Evolutionary conservation across 2,113 vertebrate genomes (phyloP).

Genomic region (Periophthalmus modestus): DNA sequence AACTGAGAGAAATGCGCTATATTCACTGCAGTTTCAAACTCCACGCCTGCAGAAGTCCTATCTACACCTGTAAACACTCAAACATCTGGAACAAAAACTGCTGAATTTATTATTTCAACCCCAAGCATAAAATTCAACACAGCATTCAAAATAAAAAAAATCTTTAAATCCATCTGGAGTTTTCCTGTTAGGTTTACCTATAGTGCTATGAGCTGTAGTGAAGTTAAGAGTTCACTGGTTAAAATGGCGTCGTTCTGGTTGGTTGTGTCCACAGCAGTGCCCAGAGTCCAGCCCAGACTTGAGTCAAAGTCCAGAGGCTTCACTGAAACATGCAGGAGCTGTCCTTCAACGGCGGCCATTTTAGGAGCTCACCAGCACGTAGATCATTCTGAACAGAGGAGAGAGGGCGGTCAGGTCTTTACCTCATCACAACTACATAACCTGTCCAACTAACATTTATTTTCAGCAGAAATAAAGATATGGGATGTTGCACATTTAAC

Average conservation of each 20-base stretch:
- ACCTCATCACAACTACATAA: too few species aligned
- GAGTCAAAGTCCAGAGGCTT: conserved; percentile 9
- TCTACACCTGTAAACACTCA: conserved; percentile 50
- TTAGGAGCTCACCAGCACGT: conserved; percentile 99
- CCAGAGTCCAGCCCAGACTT: conserved; percentile 36
- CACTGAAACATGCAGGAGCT: conserved; percentile 48
- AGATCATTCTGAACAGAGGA: conserved; percentile 89
- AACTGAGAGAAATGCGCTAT: conserved; percentile 30
- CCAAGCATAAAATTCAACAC: conserved; percentile 45
- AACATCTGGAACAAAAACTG: conserved; percentile 22
- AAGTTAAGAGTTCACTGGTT: conserved; percentile 55
- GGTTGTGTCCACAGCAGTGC: conserved; percentile 59
- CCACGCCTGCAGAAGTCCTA: conserved; percentile 26
- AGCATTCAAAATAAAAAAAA: conserved; percentile 19
- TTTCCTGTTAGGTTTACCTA: conserved; percentile 43
- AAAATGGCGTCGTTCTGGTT: conserved; percentile 44
- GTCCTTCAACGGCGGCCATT: conserved; percentile 21
- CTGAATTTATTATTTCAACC: conserved; percentile 48
- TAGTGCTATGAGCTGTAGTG: conserved; percentile 38
- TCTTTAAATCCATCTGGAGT: conserved; percentile 42
- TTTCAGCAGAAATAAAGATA: too few species aligned
- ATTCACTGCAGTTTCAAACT: conserved; percentile 19
- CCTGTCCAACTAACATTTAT: too few species aligned
- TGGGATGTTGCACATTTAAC: too few species aligned
- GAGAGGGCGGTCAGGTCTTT: not conserved